Conservation (phyloP, 2,888 invertebrate species). For the Holacanthella duospinosa region DNA sequence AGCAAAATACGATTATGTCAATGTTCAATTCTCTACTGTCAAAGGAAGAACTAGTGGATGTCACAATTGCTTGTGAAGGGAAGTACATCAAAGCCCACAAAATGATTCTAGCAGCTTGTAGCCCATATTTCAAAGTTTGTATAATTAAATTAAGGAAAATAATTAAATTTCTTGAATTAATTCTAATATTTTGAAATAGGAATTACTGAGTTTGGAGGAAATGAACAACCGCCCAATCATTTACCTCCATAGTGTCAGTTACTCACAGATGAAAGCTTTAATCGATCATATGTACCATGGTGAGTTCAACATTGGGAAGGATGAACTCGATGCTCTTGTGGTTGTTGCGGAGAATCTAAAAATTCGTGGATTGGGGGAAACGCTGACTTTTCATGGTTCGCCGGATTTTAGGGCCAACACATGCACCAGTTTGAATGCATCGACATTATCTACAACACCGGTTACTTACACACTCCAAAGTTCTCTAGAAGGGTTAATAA, state of each 20-base stretch:
- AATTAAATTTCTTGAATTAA: background rate
- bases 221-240: background rate
- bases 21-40: constrained; percentile 3
- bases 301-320: background rate
- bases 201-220: background rate
- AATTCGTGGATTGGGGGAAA: background rate
- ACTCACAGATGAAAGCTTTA: background rate
- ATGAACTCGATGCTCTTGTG: background rate
- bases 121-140: constrained; percentile 15
- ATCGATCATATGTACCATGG: background rate
- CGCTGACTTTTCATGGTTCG: background rate
- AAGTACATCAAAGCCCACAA: constrained; percentile 22
- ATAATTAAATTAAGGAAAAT: background rate
- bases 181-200: constrained; percentile 2
- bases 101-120: constrained; percentile 17
- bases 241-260: background rate
- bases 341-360: background rate
- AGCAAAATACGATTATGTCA: background rate
- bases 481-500: too few relatives aligned
- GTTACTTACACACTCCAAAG: too few relatives aligned
- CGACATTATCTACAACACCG: too few relatives aligned
- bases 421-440: too few relatives aligned
- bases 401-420: too few relatives aligned
- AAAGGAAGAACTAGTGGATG: constrained; percentile 18
- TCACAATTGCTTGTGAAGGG: constrained; percentile 23